Evolutionary conservation across 2,888 invertebrate species (phyloP), one percentile per base, ranked within the genome.

Genomic region (Drosophila testacea): DNA sequence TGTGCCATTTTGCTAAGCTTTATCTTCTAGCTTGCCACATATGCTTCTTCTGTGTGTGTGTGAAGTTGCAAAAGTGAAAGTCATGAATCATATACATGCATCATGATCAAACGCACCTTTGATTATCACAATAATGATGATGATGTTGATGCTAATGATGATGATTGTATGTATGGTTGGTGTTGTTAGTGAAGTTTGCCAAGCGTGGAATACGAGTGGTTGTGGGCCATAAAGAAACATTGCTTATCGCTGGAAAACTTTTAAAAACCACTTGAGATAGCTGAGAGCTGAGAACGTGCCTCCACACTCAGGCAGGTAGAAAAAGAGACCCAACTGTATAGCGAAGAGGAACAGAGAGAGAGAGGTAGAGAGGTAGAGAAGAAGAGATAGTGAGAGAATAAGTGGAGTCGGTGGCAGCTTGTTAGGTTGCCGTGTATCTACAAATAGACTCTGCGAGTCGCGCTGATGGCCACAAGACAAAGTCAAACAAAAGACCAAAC

Each of bases 401-500:
- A 61, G 66, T 38, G 54, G 52, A 62, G 46, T 47, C 46, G 48
- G 48, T 73, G 59, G 70, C 56, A 56, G 34, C 56, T 82, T 81
- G 76, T 77, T 79, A 69, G 80, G 73, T 73, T 70, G 87, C 46
- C 78, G 79, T 85, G 88, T 88, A 79, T 83, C 84, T 86, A 88
- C 85, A 85, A 85, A 85, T 88, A 85, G 69, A 46, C 54, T 54
- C 61, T 36, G 34, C 34, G 22, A 46, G 44, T 46, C 30, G 62
- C 10, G 63, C 83, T 79, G 86, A 83, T 79, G 86, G 77, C 79
- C 78, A 73, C 84, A 85, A 86, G 84, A 88, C 87, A 85, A 88
- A 85, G 69, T 83, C 88, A 85, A 85, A 85, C 85, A 85, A 85
- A 86, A 88, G 85, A 88, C 84, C 73, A 81, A 85, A 85, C 88